phyloP scores from a whole-genome alignment of 2,888 invertebrate species.

The Argyra leucocephala region DNA sequence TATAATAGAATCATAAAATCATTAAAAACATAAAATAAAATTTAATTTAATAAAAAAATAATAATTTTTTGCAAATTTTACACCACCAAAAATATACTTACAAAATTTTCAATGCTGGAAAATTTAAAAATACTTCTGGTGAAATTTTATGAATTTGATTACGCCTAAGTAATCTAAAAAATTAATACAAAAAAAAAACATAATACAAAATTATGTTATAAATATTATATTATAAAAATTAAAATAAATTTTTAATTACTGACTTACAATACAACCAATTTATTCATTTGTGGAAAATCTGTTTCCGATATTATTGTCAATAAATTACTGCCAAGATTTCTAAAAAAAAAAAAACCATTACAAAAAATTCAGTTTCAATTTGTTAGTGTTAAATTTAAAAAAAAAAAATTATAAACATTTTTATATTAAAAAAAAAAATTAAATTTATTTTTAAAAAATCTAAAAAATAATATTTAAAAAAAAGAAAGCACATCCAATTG shows the following conservation, averaged over 20 bases:
- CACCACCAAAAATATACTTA: no score
- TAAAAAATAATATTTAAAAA: no score
- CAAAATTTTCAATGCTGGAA: constrained; percentile 72
- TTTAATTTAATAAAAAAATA: no score
- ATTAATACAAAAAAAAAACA: constrained; percentile 23
- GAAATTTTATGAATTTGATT: constrained; percentile 75
- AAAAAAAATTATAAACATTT: no score
- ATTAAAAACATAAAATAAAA: no score
- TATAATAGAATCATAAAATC: no score
- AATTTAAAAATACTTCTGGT: constrained; percentile 66
- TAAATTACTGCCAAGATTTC: constrained; percentile 68
- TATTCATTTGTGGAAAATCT: constrained; percentile 61
- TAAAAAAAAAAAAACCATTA: constrained; percentile 40
- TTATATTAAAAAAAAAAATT: no score
- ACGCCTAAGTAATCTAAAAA: constrained; percentile 69
- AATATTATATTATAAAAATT: neutral
- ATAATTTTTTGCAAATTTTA: constrained; percentile 9
- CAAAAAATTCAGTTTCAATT: no score
- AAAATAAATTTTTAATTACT: constrained; percentile 5
- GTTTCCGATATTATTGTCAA: constrained; percentile 57
- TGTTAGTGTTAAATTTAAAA: no score
- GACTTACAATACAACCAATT: constrained; percentile 72
- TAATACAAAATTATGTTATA: neutral
- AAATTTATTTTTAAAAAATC: no score
- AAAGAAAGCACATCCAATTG: no score